Percentiles rank a stretch among this genome's conserved stretches.
Evolutionary conservation across 2,888 invertebrate genomes (phyloP).

Genomic region (Drosophila ochracea): DNA sequence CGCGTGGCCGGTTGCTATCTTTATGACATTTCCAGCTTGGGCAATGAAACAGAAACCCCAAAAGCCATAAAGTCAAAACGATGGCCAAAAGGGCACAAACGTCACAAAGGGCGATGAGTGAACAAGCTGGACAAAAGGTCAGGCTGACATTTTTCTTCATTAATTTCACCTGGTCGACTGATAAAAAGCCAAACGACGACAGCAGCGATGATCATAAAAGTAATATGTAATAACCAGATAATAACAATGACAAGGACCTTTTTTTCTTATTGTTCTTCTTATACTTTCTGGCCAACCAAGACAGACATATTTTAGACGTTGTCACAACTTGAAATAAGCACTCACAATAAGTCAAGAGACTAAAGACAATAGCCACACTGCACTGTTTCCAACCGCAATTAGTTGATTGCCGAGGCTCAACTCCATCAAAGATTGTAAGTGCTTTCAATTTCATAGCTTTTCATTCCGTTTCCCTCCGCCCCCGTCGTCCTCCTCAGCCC

Average conservation of each 20-base stretch:
- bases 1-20: constrained; percentile 63
- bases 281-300: neutral
- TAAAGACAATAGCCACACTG: constrained; percentile 37
- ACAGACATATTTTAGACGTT: constrained; percentile 30
- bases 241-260: constrained; percentile 51
- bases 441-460: constrained; percentile 73
- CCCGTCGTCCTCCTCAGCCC: constrained; percentile 10
- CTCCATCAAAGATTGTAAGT: constrained; percentile 70
- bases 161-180: constrained; percentile 78
- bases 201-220: constrained; percentile 60
- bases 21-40: constrained; percentile 64
- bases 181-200: constrained; percentile 62
- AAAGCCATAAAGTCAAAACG: constrained; percentile 61
- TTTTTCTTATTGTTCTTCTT: neutral
- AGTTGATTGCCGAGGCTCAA: constrained; percentile 72
- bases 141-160: constrained; percentile 69
- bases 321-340: constrained; percentile 23
- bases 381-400: constrained; percentile 59
- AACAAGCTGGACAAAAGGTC: constrained; percentile 55
- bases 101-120: constrained; percentile 8
- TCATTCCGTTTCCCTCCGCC: constrained; percentile 12
- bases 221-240: constrained; percentile 68
- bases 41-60: constrained; percentile 61
- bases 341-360: constrained; percentile 6
- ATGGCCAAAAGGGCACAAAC: constrained; percentile 36